Conservation (phyloP, 1,140 invertebrate genomes). For the Thaumatotibia leucotreta region DNA sequence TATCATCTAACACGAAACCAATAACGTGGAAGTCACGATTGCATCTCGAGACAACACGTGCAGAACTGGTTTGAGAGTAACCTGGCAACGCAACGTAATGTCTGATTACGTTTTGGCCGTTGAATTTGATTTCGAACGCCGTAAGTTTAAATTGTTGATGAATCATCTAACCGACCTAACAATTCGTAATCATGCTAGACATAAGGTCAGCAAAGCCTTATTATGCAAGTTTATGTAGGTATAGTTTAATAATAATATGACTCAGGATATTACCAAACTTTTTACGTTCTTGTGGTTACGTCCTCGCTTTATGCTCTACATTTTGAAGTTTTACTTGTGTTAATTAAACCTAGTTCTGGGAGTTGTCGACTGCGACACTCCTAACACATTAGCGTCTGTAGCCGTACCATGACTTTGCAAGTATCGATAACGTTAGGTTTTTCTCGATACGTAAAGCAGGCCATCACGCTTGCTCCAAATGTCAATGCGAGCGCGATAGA, state of each 20-base stretch:
- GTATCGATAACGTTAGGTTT: too few relatives aligned
- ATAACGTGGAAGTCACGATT: slow-evolving; percentile 53
- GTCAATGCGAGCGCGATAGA: too few relatives aligned
- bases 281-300: background rate
- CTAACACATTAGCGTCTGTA: background rate
- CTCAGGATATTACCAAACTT: background rate
- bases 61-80: slow-evolving; percentile 37
- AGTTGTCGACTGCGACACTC: background rate
- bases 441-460: too few relatives aligned
- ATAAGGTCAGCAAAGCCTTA: background rate
- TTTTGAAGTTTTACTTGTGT: background rate
- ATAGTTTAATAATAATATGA: background rate
- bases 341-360: background rate
- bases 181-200: background rate
- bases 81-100: background rate
- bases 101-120: background rate
- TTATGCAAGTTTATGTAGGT: background rate
- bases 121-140: background rate
- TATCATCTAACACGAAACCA: slow-evolving; percentile 32
- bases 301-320: too few relatives aligned
- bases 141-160: slow-evolving; percentile 3
- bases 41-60: slow-evolving; percentile 42
- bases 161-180: slow-evolving; percentile 2
- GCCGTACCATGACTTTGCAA: too few relatives aligned
- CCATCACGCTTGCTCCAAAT: too few relatives aligned